Conservation (phyloP, 2,888 invertebrate genomes). For the Cephonodes hylas region DNA sequence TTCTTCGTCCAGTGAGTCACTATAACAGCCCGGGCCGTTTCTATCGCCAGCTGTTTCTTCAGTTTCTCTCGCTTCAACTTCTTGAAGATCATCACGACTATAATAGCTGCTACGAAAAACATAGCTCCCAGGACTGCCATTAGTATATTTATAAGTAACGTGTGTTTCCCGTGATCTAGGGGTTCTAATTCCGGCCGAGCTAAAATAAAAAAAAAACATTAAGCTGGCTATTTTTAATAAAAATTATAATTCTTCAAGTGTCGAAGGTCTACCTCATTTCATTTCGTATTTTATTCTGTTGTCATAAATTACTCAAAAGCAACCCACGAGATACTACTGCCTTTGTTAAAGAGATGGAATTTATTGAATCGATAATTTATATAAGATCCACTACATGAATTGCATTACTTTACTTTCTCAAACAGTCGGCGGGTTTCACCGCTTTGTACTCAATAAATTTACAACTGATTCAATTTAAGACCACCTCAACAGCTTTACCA, state of each 20-base stretch:
- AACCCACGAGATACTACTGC: too few relatives aligned
- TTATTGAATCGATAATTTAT: too few relatives aligned
- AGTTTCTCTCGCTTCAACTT: conserved; percentile 89
- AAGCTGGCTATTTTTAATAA: neutral
- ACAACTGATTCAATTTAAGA: neutral
- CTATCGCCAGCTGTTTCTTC: conserved; percentile 89
- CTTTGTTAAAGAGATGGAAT: too few relatives aligned
- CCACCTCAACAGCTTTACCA: neutral
- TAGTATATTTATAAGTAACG: conserved; percentile 80
- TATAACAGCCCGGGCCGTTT: conserved; percentile 89
- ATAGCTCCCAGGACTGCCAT: conserved; percentile 82
- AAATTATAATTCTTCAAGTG: too few relatives aligned
- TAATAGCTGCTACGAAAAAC: conserved; percentile 81
- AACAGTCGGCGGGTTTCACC: too few relatives aligned
- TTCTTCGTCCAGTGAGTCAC: conserved; percentile 95
- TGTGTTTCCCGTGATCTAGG: conserved; percentile 72
- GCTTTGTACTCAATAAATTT: too few relatives aligned
- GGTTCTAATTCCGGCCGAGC: conserved; percentile 61
- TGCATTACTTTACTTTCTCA: too few relatives aligned
- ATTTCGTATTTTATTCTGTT: too few relatives aligned
- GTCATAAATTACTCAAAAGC: too few relatives aligned
- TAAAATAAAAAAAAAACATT: conserved; percentile 27
- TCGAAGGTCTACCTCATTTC: too few relatives aligned
- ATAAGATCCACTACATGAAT: too few relatives aligned
- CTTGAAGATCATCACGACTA: conserved; percentile 85